Evolutionary conservation across 2,113 vertebrate species (phyloP).

Genomic region (Prionailurus viverrinus): DNA sequence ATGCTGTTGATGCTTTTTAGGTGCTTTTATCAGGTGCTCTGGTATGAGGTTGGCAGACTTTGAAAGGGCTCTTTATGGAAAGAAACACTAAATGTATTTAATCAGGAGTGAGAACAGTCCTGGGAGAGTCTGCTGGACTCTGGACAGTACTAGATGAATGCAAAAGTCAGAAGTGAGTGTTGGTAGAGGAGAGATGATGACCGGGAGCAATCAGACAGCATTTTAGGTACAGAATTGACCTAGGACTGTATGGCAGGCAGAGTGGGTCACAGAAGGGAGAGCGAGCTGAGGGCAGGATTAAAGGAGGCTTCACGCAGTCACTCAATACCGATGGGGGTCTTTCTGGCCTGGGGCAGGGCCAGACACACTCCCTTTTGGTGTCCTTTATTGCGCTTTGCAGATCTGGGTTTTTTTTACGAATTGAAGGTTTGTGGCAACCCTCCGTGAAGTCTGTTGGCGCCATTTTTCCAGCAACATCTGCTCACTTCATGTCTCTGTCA

Average conservation of each 20-base stretch:
- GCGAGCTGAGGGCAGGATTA: fast-evolving
- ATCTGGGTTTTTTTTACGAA: background rate
- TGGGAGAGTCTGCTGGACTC: background rate
- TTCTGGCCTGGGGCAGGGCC: background rate
- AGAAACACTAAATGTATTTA: background rate
- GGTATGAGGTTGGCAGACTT: background rate
- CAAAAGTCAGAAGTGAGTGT: background rate
- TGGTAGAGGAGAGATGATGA: background rate
- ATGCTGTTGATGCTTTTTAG: background rate
- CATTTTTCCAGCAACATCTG: background rate
- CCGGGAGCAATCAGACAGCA: background rate
- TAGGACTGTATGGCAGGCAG: background rate
- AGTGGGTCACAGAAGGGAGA: fast-evolving
- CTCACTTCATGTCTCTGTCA: background rate
- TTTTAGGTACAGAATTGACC: background rate
- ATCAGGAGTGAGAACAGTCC: background rate
- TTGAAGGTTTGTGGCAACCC: background rate
- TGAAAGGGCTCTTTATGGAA: background rate
- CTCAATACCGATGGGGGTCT: fast-evolving
- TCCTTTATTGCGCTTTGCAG: background rate
- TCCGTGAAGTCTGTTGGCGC: no score
- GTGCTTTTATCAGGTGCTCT: background rate
- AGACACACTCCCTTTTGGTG: background rate
- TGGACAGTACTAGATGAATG: background rate
- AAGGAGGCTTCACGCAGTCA: fast-evolving